These are phyloP conservation scores for Cyrtodaria siliqua DNA, from an alignment of 2,888 invertebrate species.

Conservation along the genomic window DNA sequence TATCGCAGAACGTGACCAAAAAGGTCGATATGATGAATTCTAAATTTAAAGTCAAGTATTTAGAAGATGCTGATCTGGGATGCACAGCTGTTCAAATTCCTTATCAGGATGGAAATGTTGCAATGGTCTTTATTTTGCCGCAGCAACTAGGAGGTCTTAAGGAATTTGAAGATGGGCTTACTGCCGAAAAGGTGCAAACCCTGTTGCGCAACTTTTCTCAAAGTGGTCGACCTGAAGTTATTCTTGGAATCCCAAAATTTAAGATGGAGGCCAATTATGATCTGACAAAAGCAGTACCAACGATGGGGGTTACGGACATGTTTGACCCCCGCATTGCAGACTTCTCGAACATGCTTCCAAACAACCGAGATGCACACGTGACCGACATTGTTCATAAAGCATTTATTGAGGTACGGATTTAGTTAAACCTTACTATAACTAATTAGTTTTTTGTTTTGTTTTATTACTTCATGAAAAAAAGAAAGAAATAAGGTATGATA, in stretches of 20 bases:
- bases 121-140: conserved; percentile 52
- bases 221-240: conserved; percentile 7
- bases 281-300: conserved; percentile 48
- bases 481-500: no score
- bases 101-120: conserved; percentile 86
- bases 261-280: conserved; percentile 57
- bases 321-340: conserved; percentile 10
- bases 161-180: conserved; percentile 25
- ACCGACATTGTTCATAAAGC: conserved; percentile 48
- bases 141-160: conserved; percentile 37
- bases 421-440: not conserved
- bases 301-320: conserved; percentile 70
- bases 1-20: not conserved
- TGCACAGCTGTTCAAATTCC: conserved; percentile 92
- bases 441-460: no score
- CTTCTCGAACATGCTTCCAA: conserved; percentile 40
- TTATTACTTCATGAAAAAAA: no score
- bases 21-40: not conserved
- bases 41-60: not conserved
- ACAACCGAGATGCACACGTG: conserved; percentile 15
- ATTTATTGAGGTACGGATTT: conserved; percentile 35
- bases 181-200: not conserved
- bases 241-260: conserved; percentile 69
- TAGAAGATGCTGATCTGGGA: conserved; percentile 37
- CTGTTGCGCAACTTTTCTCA: not conserved